A percentile compares a stretch with the other conserved stretches of the same genome.
phyloP scores from a whole-genome alignment of 2,113 vertebrate genomes.

The Taurulus bubalis region DNA sequence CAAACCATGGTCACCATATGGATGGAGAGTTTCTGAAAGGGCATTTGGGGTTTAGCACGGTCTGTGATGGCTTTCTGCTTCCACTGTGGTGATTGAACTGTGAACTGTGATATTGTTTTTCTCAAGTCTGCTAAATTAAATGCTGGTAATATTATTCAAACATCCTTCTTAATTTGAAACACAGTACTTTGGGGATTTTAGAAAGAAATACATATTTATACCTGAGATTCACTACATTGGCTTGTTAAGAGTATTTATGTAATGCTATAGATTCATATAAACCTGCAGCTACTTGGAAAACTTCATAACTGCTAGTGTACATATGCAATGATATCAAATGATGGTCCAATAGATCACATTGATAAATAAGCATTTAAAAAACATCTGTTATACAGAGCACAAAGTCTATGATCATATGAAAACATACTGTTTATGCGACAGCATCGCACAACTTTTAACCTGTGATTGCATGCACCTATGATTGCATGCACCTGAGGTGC shows the following conservation, averaged over 20 bases:
- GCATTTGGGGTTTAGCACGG: background rate
- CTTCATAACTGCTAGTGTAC: slow-evolving; percentile 18
- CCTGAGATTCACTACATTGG: background rate
- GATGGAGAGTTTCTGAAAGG: slow-evolving; percentile 2
- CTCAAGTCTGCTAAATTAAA: slow-evolving; percentile 10
- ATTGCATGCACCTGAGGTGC: background rate
- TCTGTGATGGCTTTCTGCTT: slow-evolving; percentile 6
- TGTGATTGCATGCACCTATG: background rate
- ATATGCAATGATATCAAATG: slow-evolving; percentile 19
- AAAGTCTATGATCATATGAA: background rate
- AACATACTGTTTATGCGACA: background rate
- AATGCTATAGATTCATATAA: slow-evolving; percentile 32
- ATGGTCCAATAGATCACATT: slow-evolving; percentile 5
- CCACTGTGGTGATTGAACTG: background rate
- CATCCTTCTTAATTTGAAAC: slow-evolving; percentile 20
- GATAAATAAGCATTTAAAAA: slow-evolving; percentile 29
- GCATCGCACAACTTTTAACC: background rate
- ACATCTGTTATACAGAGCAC: slow-evolving; percentile 14
- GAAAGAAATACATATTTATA: slow-evolving; percentile 12
- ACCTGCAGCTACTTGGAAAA: slow-evolving; percentile 23
- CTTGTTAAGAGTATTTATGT: slow-evolving; percentile 16
- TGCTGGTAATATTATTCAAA: slow-evolving; percentile 11
- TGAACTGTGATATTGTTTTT: slow-evolving; percentile 10
- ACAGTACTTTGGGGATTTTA: slow-evolving; percentile 21
- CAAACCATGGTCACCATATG: background rate